Evolutionary conservation across 2,888 invertebrate species (phyloP), one percentile per base, ranked within the genome.

Genomic region (Agrypnus murinus): DNA sequence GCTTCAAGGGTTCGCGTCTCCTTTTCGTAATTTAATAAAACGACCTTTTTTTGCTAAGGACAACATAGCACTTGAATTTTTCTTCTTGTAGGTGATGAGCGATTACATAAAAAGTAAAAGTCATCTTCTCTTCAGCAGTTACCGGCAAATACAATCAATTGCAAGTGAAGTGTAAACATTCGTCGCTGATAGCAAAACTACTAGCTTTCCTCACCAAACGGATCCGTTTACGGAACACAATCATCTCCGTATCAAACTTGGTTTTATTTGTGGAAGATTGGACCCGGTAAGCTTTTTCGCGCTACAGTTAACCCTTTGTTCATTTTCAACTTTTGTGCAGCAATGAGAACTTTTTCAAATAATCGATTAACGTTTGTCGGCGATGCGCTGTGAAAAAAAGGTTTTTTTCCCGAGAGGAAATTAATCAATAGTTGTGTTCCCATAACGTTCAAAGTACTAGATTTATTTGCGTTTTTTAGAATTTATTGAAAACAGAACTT

Each of bases 281-380:
- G 53, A 32, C 12, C 46, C 46, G 46, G 46, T 34, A 34, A 34
- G 62, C 43, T 36, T 48, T 62, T 48, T 48, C 48, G 15, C 62
- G 48, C 46, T 62, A 62, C 46, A 62, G 31, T 36, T 50, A 46
- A 48, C 38, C 19, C 40, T 63, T 63, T 63, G 50, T 63, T 14
- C 25, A 59, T 63, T 36, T 63, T 14, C 25, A 59, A 59, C 12
- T 15, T 50, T 50, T 25, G 14, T 25, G 9, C 9, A 34, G 6
- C 46, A n/a, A n/a, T n/a, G 36, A 5, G 45, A 48, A 48, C 25
- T 62, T 62, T n/a, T 48, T n/a, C 34, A 38, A 34, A 48, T 25
- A 50, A 34, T 50, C 48, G 36, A 48, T 34, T 48, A 36, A 34
- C 46, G 50, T 48, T 19, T 25, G 19, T 25, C n/a, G 19, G 25